Base-by-base conservation (phyloP, 2,888 invertebrate species). In the Scaeva pyrastri region DNA sequence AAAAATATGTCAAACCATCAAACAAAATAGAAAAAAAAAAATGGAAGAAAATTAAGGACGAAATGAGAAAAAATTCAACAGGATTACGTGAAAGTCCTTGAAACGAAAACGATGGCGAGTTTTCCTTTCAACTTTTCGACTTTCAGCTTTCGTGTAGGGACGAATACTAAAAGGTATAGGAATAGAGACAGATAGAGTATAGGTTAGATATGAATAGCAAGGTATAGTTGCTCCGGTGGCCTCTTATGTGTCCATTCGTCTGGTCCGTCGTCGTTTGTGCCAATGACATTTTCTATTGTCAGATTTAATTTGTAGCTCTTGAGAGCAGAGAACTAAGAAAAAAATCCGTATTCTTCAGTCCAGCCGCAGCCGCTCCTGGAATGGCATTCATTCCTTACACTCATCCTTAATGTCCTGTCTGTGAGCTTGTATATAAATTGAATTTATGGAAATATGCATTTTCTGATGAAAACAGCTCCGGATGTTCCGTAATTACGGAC, bases 231-330 rank as follows among this genome's bases (percentile, higher is more conserved):
- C 50, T 50, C 14, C 36, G 66, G 62, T 48, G 56, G 62, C 62
- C 86, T 86, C 85, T 85, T 81, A 56, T 86, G 78, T 86, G 86
- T 81, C 86, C 86, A 82, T 86, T 58, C 71, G 86, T 86, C 73
- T 82, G 81, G 81, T 43, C 82, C 74, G 77, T 50, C 78, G 31
- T 31, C 8, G 82, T 74, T 86, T 86, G 77, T 86, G 82, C 77
- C 82, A 71, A 78, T 86, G 86, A 86, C 86, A 86, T 82, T 78
- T 73, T 70, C 74, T 78, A 66, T 86, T 86, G 86, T 86, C 71
- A 45, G 71, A 74, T 71, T 86, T 86, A 86, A 86, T 86, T 86
- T 86, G 82, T 78, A 78, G 86, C 82, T 71, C 86, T 86, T 86
- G 77, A 86, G 74, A 21, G 41, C 86, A 86, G 82, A 86, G 82